A percentile compares a stretch with the other conserved stretches of the same genome.
These are phyloP conservation scores for Lerista edwardsae DNA, from an alignment of 2,797 vertebrate genomes.

Conservation along the genomic window DNA sequence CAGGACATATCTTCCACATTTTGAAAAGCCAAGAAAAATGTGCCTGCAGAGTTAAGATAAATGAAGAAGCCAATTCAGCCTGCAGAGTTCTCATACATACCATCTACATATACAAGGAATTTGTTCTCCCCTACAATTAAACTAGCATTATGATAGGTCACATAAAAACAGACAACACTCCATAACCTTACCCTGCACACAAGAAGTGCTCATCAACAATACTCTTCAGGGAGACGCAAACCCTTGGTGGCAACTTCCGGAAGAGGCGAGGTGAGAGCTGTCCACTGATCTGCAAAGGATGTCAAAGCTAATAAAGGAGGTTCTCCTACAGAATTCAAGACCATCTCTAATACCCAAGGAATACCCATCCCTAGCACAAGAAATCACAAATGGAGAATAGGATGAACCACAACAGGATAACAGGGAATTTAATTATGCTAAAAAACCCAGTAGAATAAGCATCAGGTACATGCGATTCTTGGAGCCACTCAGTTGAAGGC, in stretches of 20 bases:
- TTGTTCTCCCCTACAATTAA: background rate
- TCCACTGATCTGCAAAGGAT: constrained; percentile 83
- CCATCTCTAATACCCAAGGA: background rate
- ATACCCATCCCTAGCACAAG: background rate
- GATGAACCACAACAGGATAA: background rate
- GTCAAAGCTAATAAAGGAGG: background rate
- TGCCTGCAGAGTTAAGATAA: constrained; percentile 77
- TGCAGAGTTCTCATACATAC: background rate
- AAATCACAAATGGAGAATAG: background rate
- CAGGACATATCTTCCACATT: constrained; percentile 92
- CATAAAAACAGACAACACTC: background rate
- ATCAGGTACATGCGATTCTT: background rate
- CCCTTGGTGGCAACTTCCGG: constrained; percentile 90
- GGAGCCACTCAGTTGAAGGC: background rate
- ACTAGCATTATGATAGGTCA: background rate
- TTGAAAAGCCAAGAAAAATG: constrained; percentile 95
- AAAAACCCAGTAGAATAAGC: background rate
- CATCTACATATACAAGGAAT: too few relatives aligned
- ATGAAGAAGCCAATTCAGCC: too few relatives aligned
- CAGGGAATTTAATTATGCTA: background rate
- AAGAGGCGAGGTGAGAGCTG: constrained; percentile 91
- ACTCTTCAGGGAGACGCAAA: constrained; percentile 90
- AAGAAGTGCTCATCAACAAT: constrained; percentile 94
- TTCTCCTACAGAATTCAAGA: background rate
- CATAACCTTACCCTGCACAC: constrained; percentile 83